These are phyloP conservation scores for Zaprionus africanus DNA, from an alignment of 1,140 invertebrate genomes.

Conservation along the genomic window DNA sequence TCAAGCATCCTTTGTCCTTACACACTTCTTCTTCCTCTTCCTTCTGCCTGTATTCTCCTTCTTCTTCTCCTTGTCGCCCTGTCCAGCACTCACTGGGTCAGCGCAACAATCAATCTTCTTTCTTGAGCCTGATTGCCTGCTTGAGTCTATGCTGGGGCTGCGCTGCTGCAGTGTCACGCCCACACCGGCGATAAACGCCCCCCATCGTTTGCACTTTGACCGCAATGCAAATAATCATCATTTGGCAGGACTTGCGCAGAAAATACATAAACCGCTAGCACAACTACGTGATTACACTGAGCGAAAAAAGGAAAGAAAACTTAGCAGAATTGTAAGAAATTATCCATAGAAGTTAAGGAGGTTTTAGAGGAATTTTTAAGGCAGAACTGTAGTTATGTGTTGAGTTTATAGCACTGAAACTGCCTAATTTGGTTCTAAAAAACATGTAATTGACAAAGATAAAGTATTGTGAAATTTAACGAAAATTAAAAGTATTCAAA, in stretches of 20 bases:
- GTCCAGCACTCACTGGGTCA: conserved; percentile 37
- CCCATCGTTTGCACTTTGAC: conserved; percentile 52
- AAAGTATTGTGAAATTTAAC: too few species aligned
- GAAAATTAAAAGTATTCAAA: too few species aligned
- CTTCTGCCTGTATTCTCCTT: neutral
- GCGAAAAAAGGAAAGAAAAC: neutral
- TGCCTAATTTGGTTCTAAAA: too few species aligned
- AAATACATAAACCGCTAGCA: conserved; percentile 31
- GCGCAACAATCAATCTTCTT: conserved; percentile 38
- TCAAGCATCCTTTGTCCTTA: conserved; percentile 16
- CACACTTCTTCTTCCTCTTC: neutral
- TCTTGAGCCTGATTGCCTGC: neutral
- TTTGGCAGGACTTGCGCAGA: conserved; percentile 32
- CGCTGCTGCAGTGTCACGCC: conserved; percentile 29
- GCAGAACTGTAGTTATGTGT: too few species aligned
- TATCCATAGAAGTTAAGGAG: neutral
- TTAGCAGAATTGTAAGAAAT: neutral
- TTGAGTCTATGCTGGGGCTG: neutral
- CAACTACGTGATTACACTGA: conserved; percentile 44
- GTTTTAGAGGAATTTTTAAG: too few species aligned
- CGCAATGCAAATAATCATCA: conserved; percentile 64
- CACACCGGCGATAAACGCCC: conserved; percentile 35
- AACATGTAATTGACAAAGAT: too few species aligned
- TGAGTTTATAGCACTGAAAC: too few species aligned
- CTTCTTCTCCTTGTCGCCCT: conserved; percentile 1